Base-by-base conservation (phyloP, 2,797 vertebrate genomes). In the Pagetopsis macropterus region DNA sequence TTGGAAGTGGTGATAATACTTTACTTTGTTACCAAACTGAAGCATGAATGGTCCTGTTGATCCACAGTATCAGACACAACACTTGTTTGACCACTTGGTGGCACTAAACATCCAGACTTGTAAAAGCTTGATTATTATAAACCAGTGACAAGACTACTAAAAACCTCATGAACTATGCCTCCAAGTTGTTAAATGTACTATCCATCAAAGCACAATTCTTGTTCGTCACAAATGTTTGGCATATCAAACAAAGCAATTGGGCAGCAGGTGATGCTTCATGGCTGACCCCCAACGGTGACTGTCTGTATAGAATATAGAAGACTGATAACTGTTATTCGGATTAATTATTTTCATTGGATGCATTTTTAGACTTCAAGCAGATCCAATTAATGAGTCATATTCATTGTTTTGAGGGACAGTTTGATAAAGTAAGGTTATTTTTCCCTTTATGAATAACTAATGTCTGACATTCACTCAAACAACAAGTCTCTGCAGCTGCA, bases 61-160 rank as follows among this genome's bases (percentile, higher is more conserved):
- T 8, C 16, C 5, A 50, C 19, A n/a, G 44, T 52, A 45, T 7
- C n/a, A 51, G 15, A 21, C 41, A 78, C 3, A 31, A 52, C 43
- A 9, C 9, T 48, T 33, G 5, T 79, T 76, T 70, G 74, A 60
- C 84, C 89, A 80, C 83, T 87, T 55, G 86, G 66, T 86, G 86
- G 86, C 15, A 71, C 73, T 83, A 65, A 65, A 41, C 54, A 58
- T 68, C 75, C 54, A 84, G 11, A 67, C 48, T 71, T 77, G 14
- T 23, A 16, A 33, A 15, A 67, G 8, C 7, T 62, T 9, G 2
- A 27, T 27, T 21, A 5, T 21, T 12, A 17, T 27, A 27, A 4
- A 49, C 11, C 7, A 27, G 23, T 27, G 23, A 27, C 23, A 27
- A 27, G 23, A 8, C 9, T 37, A 37, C 2, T 19, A 0, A 15